These are phyloP conservation scores for Apostichopus japonicus DNA, from an alignment of 35 echinoderm and acorn worm genomes.

Conservation along the genomic window DNA sequence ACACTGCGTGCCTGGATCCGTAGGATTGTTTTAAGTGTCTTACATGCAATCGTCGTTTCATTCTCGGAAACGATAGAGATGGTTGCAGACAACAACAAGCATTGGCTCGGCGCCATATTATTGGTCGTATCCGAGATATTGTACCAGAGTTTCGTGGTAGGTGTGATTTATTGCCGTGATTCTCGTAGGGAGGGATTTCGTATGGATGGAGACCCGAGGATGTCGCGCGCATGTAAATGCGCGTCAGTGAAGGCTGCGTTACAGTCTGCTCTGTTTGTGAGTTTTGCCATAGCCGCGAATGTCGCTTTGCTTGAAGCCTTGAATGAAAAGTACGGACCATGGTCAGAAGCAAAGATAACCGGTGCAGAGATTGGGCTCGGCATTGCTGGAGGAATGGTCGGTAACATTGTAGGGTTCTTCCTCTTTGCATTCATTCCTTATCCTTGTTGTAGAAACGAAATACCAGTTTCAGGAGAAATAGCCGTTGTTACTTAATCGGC, in stretches of 20 bases:
- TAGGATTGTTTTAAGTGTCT: neutral
- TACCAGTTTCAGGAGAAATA: neutral
- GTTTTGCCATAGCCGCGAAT: neutral
- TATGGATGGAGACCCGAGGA: neutral
- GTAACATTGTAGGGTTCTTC: slow-evolving; percentile 13
- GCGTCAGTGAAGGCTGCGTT: neutral
- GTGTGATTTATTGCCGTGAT: neutral
- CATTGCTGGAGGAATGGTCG: neutral
- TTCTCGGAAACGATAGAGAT: slow-evolving; percentile 29
- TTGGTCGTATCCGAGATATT: neutral
- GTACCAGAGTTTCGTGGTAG: neutral
- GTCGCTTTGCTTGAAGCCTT: neutral
- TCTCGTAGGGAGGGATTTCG: neutral
- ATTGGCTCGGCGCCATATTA: slow-evolving; percentile 4
- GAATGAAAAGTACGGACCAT: neutral
- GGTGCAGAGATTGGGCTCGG: neutral
- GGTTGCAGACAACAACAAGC: neutral
- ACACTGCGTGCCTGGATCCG: neutral
- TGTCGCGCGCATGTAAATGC: neutral
- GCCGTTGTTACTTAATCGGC: too few relatives aligned
- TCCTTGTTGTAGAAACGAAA: neutral
- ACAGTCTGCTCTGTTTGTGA: neutral
- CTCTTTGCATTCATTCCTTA: neutral
- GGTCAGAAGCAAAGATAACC: neutral
- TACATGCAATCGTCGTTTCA: neutral